Evolutionary conservation across 2,113 vertebrate species (phyloP).

Genomic region (Mastomys coucha): DNA sequence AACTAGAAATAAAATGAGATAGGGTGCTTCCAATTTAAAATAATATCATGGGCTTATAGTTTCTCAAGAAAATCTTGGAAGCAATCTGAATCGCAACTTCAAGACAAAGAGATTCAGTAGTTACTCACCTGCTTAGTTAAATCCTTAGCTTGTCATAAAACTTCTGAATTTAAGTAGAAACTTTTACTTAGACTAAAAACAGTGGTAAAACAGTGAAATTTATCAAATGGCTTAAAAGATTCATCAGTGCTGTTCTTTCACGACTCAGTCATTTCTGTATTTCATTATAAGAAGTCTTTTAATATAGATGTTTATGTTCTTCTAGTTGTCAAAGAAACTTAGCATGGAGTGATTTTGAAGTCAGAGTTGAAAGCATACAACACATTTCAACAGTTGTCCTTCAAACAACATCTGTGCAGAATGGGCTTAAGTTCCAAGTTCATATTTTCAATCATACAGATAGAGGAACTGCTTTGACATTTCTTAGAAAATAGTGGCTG

Average conservation of each 20-base stretch:
- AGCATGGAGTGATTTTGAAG: neutral
- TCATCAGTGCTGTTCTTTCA: neutral
- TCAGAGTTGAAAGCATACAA: conserved; percentile 30
- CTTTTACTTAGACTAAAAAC: conserved; percentile 12
- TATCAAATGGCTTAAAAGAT: neutral
- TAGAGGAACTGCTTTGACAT: conserved; percentile 15
- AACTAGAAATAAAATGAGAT: neutral
- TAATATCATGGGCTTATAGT: conserved; percentile 14
- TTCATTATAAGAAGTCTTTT: neutral
- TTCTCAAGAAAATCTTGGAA: conserved; percentile 33
- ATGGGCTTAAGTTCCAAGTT: conserved; percentile 40
- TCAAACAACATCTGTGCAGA: neutral
- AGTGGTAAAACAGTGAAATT: conserved; percentile 27
- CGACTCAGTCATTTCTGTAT: neutral
- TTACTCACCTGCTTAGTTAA: neutral
- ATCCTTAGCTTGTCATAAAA: conserved; percentile 17
- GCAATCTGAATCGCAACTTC: neutral
- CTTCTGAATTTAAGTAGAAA: conserved; percentile 3
- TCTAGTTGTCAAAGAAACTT: conserved; percentile 46
- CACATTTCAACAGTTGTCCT: neutral
- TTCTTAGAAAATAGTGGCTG: neutral
- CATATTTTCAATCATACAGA: neutral
- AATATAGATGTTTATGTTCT: neutral
- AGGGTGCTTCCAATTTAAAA: neutral
- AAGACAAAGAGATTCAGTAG: neutral